Evolutionary conservation across 1,140 invertebrate genomes (phyloP).

Genomic region (Lordiphosa mommai): DNA sequence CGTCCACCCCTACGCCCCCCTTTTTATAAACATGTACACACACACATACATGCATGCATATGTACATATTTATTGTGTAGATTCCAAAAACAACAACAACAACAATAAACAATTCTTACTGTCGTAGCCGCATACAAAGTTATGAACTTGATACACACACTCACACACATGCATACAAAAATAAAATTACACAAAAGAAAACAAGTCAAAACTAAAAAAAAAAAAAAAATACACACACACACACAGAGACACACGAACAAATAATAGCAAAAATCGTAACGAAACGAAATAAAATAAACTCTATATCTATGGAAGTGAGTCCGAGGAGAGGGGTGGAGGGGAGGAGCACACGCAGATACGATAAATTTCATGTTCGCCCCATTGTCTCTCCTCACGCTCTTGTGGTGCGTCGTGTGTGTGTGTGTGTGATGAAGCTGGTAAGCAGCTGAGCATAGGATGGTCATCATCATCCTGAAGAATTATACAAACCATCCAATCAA

Average conservation of each 20-base stretch:
- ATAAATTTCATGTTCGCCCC: constrained; percentile 28
- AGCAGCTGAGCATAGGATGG: constrained; percentile 12
- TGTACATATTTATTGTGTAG: constrained; percentile 59
- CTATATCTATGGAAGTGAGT: constrained; percentile 47
- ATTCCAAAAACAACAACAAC: constrained; percentile 49
- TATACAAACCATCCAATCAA: constrained; percentile 21
- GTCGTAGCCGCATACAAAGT: constrained; percentile 58
- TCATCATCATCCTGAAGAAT: not conserved
- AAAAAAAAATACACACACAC: constrained; percentile 41
- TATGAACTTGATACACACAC: constrained; percentile 65
- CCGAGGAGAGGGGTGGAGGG: constrained; percentile 20
- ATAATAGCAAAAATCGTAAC: constrained; percentile 77
- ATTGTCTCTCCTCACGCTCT: constrained; percentile 22
- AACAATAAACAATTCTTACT: constrained; percentile 69
- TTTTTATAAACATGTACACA: constrained; percentile 1
- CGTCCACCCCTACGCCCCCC: too few relatives aligned
- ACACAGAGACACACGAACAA: constrained; percentile 59
- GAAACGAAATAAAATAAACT: constrained; percentile 76
- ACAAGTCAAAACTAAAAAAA: constrained; percentile 73
- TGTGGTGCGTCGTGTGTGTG: constrained; percentile 1
- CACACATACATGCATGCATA: constrained; percentile 1
- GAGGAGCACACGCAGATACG: constrained; percentile 33
- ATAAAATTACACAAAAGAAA: constrained; percentile 78
- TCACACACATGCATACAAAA: constrained; percentile 39
- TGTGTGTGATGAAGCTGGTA: constrained; percentile 6